Evolutionary conservation across 2,113 vertebrate genomes (phyloP), one percentile per base, ranked within the genome.

Genomic region (Crotalus tigris): DNA sequence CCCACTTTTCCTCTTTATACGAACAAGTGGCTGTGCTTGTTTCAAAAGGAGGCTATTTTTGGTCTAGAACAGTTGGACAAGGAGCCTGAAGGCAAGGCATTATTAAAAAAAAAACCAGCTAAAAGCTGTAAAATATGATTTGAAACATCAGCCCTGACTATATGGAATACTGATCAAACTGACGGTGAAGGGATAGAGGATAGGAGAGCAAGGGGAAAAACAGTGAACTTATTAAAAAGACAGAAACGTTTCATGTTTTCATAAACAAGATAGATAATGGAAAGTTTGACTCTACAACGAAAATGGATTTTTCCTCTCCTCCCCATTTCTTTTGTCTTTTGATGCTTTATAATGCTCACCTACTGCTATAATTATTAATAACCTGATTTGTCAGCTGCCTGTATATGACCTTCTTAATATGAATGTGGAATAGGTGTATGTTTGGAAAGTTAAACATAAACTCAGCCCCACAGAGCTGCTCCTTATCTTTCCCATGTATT

Each of bases 31-130:
- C 90, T 95, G 0, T 1, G 61, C 91, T 97, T 81, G 93, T 90
- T 95, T 95, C 94, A 93, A 91, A 96, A 95, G 87, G 23, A 57
- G 92, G 44, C 95, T 95, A 96, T 91, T 97, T 96, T 93, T 92
- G 61, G 94, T 96, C 93, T 85, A 46, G 93, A 96, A 92, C 86
- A 94, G 94, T 95, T 90, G 91, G 94, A 94, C 93, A 91, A 93
- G 58, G 95, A 92, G 61, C 94, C 93, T 94, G 53, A 29, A 88
- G 69, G 91, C 93, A 87, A 64, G 92, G 33, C 89, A 58, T 94
- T 95, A 91, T 93, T 53, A 91, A 94, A 94, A 95, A 0, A 0
- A 92, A 93, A 1, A 57, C 1, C 91, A 93, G 69, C 93, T 95
- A 58, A 89, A 93, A 93, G 69, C 51, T 94, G 51, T 86, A 92